Evolutionary conservation across 2,797 vertebrate genomes (phyloP).

Genomic region (Channa striata): DNA sequence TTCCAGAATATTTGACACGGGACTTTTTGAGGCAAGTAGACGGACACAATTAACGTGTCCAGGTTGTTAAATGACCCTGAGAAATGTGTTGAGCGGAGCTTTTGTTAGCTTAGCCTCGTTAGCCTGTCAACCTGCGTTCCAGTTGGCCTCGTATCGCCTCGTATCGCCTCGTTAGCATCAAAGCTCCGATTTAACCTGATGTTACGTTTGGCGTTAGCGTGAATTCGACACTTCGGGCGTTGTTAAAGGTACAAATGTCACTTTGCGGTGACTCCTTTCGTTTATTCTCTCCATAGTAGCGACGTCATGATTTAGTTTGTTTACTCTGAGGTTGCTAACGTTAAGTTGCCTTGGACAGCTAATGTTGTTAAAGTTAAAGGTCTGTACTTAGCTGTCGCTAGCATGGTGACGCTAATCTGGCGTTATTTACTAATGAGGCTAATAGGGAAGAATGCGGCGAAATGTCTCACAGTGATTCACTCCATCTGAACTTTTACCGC

Average conservation of each 20-base stretch:
- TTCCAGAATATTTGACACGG: slow-evolving; percentile 14
- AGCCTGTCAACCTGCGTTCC: slow-evolving; percentile 33
- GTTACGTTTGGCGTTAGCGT: neutral
- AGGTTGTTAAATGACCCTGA: neutral
- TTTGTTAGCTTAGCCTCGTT: slow-evolving; percentile 66
- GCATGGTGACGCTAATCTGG: slow-evolving; percentile 5
- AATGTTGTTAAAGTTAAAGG: slow-evolving; percentile 38
- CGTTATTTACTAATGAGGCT: neutral
- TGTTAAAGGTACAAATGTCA: neutral
- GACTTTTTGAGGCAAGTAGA: slow-evolving; percentile 36
- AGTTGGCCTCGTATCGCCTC: slow-evolving; percentile 39
- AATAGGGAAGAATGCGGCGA: neutral
- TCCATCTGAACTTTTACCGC: too few species aligned
- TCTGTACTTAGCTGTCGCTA: slow-evolving; percentile 12
- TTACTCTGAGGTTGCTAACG: neutral
- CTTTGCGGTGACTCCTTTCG: neutral
- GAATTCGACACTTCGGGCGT: neutral
- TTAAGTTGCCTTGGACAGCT: neutral
- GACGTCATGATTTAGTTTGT: neutral
- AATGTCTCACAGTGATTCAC: neutral
- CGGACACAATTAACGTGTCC: neutral
- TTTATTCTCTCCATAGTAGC: neutral
- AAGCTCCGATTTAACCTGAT: slow-evolving; percentile 19
- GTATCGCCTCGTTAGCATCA: slow-evolving; percentile 15
- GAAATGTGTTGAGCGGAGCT: neutral